phyloP scores from a whole-genome alignment of 2,888 invertebrate species.

The Hydrotaea cyrtoneurina region DNA sequence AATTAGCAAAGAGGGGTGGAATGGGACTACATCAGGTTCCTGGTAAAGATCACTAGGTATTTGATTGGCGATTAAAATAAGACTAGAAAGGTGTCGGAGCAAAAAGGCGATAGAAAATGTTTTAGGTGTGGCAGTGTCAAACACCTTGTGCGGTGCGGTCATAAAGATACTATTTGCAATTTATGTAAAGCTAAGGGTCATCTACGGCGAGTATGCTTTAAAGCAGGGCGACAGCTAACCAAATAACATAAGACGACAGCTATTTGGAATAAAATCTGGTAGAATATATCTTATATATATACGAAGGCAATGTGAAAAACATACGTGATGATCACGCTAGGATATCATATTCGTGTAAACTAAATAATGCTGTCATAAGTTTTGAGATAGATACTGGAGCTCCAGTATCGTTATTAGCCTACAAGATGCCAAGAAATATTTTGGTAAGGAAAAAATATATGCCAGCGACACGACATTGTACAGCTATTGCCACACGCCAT shows the following conservation, averaged over 20 bases:
- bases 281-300: neutral
- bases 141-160: neutral
- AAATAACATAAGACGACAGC: neutral
- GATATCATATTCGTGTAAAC: too few species aligned
- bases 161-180: neutral
- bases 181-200: neutral
- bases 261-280: neutral
- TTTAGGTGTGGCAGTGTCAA: neutral
- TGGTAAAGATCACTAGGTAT: neutral
- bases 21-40: constrained; percentile 1
- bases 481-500: too few species aligned
- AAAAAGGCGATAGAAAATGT: neutral
- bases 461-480: too few species aligned
- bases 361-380: too few species aligned
- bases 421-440: too few species aligned
- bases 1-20: constrained; percentile 30
- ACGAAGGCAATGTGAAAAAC: neutral
- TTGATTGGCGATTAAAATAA: neutral
- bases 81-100: too few species aligned
- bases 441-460: too few species aligned
- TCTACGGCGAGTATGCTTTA: neutral
- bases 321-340: too few species aligned
- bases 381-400: too few species aligned
- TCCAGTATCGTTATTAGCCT: too few species aligned
- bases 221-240: neutral